These are phyloP conservation scores for Gastrophryne carolinensis DNA, from an alignment of 2,797 vertebrate species.

Conservation along the genomic window DNA sequence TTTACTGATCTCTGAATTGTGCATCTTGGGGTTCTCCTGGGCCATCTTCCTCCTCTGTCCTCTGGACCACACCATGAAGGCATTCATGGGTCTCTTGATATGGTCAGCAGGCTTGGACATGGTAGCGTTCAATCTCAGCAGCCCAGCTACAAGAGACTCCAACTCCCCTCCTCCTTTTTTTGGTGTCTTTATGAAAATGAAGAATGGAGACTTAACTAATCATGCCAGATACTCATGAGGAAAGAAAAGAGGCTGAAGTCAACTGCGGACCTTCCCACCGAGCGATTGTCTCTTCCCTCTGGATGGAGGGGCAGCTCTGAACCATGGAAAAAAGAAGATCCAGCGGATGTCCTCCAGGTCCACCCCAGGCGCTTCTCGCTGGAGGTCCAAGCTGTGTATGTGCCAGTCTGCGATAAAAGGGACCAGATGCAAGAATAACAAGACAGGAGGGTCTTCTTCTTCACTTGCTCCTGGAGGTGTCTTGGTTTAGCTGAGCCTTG, in stretches of 20 bases:
- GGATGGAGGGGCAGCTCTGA: not conserved
- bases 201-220: constrained; percentile 68
- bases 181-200: constrained; percentile 50
- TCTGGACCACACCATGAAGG: constrained; percentile 91
- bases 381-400: constrained; percentile 37
- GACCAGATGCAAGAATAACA: constrained; percentile 15
- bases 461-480: constrained; percentile 70
- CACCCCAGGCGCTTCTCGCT: constrained; percentile 20
- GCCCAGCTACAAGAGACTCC: constrained; percentile 26
- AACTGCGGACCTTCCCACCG: constrained; percentile 25
- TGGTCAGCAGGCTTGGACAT: constrained; percentile 98
- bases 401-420: constrained; percentile 26
- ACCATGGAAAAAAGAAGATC: constrained; percentile 6
- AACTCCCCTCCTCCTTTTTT: constrained; percentile 47
- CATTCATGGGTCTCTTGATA: constrained; percentile 91
- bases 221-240: constrained; percentile 65
- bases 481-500: constrained; percentile 80
- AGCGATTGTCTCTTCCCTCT: not conserved
- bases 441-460: constrained; percentile 44
- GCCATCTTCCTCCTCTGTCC: constrained; percentile 96
- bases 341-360: constrained; percentile 21
- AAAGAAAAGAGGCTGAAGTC: constrained; percentile 20
- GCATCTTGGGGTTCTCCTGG: constrained; percentile 98
- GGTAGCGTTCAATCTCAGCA: constrained; percentile 55
- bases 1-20: constrained; percentile 98